phyloP scores from a whole-genome alignment of 2,113 vertebrate genomes.

The Notarius quadriscutis region DNA sequence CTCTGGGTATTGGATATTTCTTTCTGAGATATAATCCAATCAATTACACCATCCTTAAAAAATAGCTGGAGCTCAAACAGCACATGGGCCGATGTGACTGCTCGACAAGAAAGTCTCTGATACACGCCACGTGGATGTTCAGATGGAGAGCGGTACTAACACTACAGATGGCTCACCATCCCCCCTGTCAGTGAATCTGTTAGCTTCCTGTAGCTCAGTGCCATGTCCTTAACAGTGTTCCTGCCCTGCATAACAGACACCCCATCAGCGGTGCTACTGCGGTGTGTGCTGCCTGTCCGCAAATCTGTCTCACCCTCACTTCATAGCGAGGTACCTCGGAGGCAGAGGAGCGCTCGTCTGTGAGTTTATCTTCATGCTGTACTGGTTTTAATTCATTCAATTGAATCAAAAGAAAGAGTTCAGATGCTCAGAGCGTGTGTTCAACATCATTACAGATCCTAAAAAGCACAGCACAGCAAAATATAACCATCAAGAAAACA shows the following conservation, averaged over 20 bases:
- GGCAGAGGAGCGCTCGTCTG: neutral
- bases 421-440: constrained; percentile 2
- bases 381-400: constrained; percentile 30
- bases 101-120: constrained; percentile 51
- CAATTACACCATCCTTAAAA: constrained; percentile 35
- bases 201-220: constrained; percentile 52
- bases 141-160: constrained; percentile 54
- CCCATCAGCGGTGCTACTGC: neutral
- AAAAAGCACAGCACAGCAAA: constrained; percentile 19
- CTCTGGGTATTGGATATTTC: constrained; percentile 11
- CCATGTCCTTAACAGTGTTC: constrained; percentile 31
- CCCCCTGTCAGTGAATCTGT: constrained; percentile 61
- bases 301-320: neutral
- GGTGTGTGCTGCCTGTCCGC: constrained; percentile 4
- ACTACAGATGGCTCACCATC: constrained; percentile 58
- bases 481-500: constrained; percentile 7
- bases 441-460: neutral
- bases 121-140: constrained; percentile 54
- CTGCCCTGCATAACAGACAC: constrained; percentile 16
- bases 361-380: constrained; percentile 29
- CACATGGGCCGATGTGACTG: constrained; percentile 53
- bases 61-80: constrained; percentile 25
- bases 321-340: constrained; percentile 2
- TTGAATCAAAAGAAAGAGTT: constrained; percentile 21
- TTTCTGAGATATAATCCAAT: constrained; percentile 25